Base-by-base conservation (phyloP, 2,888 invertebrate species). In the Operophtera brumata region DNA sequence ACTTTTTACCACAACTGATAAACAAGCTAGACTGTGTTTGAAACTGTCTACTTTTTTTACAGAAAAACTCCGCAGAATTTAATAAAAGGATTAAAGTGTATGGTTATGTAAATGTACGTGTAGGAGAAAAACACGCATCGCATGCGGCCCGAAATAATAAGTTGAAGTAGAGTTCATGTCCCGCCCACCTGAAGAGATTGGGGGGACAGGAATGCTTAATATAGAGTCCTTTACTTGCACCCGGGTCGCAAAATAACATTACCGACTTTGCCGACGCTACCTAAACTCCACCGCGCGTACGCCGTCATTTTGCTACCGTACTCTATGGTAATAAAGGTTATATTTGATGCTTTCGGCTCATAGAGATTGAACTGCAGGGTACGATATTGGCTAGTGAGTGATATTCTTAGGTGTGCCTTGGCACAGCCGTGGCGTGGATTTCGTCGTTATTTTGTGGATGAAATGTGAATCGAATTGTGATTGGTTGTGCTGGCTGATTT, bases 131-230 rank as follows among this genome's bases (percentile, higher is more conserved):
- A 86, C 83, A 82, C 77, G 80, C 75, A 78, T 78, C 75, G 76
- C 77, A 80, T 77, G 77, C 76, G 80, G 77, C 78, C 75, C 79
- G 65, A 85, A 86, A 86, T 87, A 89, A 88, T 89, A 89, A 87
- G 83, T 85, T 84, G 78, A 78, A 87, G 81, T 83, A 73, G 80
- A 86, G 81, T 83, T 80, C 82, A 83, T 81, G 82, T 76, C 74
- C 76, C 77, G 72, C 73, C 83, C 85, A 85, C 86, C 87, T 87
- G 85, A 80, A 83, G 82, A 86, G 83, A 84, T 85, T 80, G 83
- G 79, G 82, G 75, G 80, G 77, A 80, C 80, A 82, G 86, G 87
- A 89, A 89, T 89, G 84, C 88, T 86, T 88, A 89, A 89, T 89
- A 89, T 88, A 87, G 80, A 83, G 82, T 83, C 85, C 82, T 86